These are phyloP conservation scores for Heteromurus nitidus DNA, from an alignment of 2,888 invertebrate species.

Conservation along the genomic window DNA sequence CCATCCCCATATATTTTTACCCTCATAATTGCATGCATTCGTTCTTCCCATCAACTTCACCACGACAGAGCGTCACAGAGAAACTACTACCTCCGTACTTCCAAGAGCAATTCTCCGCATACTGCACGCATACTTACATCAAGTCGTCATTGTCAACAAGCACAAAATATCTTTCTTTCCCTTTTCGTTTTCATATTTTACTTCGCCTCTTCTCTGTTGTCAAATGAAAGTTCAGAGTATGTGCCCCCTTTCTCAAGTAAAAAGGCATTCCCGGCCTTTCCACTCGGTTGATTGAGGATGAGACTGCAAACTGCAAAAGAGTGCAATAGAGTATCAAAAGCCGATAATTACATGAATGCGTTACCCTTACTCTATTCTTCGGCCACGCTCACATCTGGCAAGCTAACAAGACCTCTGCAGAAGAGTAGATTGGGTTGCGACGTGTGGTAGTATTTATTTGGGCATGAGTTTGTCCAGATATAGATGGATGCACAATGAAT, in stretches of 20 bases:
- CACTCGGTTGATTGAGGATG: slow-evolving; percentile 31
- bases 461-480: background rate
- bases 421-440: background rate
- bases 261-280: background rate
- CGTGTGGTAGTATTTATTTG: no score
- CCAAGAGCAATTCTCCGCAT: slow-evolving; percentile 34
- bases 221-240: slow-evolving; percentile 23
- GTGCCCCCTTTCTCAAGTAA: slow-evolving; percentile 13
- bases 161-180: slow-evolving; percentile 43
- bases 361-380: slow-evolving; percentile 14
- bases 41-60: slow-evolving; percentile 39
- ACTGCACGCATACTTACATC: slow-evolving; percentile 4
- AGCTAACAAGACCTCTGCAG: background rate
- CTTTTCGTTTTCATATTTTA: no score
- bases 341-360: slow-evolving; percentile 67
- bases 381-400: background rate
- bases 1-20: no score
- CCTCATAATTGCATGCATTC: background rate
- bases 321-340: slow-evolving; percentile 54
- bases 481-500: background rate
- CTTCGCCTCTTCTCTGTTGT: slow-evolving; percentile 24
- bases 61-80: slow-evolving; percentile 34
- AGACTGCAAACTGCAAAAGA: slow-evolving; percentile 28
- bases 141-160: slow-evolving; percentile 46
- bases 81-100: slow-evolving; percentile 17